Evolutionary conservation across 2,113 vertebrate genomes (phyloP).

Genomic region (Halichoeres trimaculatus): DNA sequence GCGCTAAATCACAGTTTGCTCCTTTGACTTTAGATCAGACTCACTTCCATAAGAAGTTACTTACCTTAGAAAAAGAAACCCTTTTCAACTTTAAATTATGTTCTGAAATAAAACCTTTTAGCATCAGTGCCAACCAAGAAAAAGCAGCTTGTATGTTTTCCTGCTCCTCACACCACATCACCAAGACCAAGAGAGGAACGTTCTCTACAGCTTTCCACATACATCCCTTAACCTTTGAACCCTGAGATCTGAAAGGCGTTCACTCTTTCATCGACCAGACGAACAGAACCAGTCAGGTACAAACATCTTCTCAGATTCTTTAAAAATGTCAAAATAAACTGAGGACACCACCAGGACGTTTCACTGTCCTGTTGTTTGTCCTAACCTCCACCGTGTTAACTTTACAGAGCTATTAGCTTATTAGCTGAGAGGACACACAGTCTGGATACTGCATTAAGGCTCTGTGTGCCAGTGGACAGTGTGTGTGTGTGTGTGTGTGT

Average conservation of each 20-base stretch:
- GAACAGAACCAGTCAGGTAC: not conserved
- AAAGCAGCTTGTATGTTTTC: not conserved
- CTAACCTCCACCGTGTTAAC: not conserved
- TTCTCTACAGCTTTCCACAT: conserved; percentile 7
- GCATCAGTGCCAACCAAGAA: no score
- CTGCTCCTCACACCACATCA: not conserved
- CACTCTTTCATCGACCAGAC: no score
- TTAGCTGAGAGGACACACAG: no score
- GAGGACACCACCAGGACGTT: not conserved
- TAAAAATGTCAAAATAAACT: not conserved
- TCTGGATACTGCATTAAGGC: conserved; percentile 62
- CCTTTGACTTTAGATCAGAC: no score
- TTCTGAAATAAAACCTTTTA: no score
- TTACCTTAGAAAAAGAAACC: no score
- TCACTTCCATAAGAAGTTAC: no score
- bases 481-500: no score
- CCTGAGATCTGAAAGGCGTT: not conserved
- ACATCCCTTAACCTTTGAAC: conserved; percentile 45
- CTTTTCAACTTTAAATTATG: no score
- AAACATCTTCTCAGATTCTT: not conserved
- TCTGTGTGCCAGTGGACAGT: no score
- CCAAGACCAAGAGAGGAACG: conserved; percentile 20
- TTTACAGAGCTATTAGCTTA: conserved; percentile 18
- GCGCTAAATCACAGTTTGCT: no score
- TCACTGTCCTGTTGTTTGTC: not conserved